These are phyloP conservation scores for Notarius quadriscutis DNA, from an alignment of 2,113 vertebrate genomes.

Conservation along the genomic window DNA sequence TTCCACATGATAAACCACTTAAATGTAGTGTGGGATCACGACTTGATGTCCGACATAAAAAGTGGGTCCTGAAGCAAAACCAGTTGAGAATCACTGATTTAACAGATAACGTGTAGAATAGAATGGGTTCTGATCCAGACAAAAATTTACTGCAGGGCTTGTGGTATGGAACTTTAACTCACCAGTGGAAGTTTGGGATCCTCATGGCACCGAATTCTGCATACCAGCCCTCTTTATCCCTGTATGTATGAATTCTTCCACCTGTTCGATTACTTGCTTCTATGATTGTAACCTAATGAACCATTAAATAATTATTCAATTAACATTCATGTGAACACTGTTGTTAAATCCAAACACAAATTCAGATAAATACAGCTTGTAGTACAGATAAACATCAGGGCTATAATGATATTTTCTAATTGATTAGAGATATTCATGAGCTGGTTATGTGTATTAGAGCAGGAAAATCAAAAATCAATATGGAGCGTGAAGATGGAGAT, in stretches of 20 bases:
- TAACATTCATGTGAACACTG: not conserved
- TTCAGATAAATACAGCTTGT: not conserved
- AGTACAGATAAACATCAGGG: not conserved
- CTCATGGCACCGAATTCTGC: conserved; percentile 84
- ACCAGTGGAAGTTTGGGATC: conserved; percentile 80
- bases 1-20: no score
- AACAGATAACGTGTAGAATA: not conserved
- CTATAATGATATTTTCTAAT: not conserved
- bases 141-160: not conserved
- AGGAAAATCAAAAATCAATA: not conserved
- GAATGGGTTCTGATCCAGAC: not conserved
- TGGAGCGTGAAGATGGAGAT: not conserved
- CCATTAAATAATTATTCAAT: not conserved
- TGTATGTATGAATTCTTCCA: conserved; percentile 79
- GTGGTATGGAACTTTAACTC: conserved; percentile 12
- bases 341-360: not conserved
- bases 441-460: not conserved
- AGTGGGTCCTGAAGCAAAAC: no score
- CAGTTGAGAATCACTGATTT: not conserved
- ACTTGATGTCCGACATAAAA: no score
- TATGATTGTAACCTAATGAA: conserved; percentile 77
- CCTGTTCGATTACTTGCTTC: conserved; percentile 77
- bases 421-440: not conserved
- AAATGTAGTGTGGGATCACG: no score
- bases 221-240: conserved; percentile 76